Conservation (phyloP, 2,113 vertebrate species). For the Oenanthe melanoleuca region DNA sequence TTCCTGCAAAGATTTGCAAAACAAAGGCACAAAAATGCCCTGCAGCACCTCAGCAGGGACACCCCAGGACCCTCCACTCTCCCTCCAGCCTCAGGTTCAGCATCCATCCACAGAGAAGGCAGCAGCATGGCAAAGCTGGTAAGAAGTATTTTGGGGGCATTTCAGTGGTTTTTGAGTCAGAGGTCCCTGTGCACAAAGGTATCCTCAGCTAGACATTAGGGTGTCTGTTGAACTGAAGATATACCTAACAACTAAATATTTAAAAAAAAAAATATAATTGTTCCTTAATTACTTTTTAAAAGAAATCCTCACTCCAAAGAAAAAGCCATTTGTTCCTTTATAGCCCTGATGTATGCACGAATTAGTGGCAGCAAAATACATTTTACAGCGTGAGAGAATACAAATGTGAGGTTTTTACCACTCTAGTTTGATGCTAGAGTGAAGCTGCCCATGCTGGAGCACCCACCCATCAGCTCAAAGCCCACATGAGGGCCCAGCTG, state of each 20-base stretch:
- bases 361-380: not conserved
- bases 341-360: not conserved
- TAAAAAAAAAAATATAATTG: not conserved
- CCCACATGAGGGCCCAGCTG: not conserved
- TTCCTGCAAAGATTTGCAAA: constrained; percentile 89
- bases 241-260: not conserved
- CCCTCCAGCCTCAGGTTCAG: constrained; percentile 1
- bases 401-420: not conserved
- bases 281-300: not conserved
- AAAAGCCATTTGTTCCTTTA: not conserved
- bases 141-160: not conserved
- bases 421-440: not conserved
- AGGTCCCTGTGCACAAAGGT: not conserved
- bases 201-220: not conserved
- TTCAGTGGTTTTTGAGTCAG: not conserved
- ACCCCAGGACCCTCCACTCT: not conserved
- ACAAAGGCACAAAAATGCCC: constrained; percentile 77
- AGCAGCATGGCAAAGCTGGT: not conserved
- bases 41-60: constrained; percentile 45
- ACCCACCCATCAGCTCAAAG: no score
- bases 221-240: not conserved
- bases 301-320: not conserved
- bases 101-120: not conserved
- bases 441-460: not conserved
- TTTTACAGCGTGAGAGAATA: not conserved